Conservation (phyloP, 1,140 invertebrate species). For the Pseudoatta argentina region DNA sequence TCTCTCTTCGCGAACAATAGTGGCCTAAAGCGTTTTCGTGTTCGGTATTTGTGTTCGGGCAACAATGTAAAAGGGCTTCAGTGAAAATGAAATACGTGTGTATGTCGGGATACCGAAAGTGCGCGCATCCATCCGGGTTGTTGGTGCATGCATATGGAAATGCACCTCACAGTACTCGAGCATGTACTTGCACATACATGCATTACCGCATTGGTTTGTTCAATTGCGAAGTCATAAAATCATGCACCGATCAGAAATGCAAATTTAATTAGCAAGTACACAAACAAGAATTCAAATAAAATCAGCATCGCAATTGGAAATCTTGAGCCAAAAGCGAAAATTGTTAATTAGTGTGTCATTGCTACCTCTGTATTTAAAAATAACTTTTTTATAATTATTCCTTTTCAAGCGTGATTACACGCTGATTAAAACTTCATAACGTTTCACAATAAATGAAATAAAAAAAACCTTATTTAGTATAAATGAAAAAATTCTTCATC, state of each 20-base stretch:
- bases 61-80: conserved; percentile 55
- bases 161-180: not conserved
- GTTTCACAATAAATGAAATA: not conserved
- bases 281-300: conserved; percentile 7
- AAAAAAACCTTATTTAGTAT: not conserved
- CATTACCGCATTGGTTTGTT: conserved; percentile 13
- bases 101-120: conserved; percentile 37
- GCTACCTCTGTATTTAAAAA: not conserved
- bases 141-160: conserved; percentile 52
- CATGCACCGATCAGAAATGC: conserved; percentile 58
- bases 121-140: conserved; percentile 22
- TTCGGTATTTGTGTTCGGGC: conserved; percentile 37
- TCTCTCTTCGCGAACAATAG: conserved; percentile 42
- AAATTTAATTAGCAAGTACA: conserved; percentile 57
- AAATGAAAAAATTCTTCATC: not conserved
- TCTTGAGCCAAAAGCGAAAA: not conserved
- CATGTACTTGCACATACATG: not conserved
- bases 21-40: conserved; percentile 54
- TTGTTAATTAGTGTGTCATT: not conserved
- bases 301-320: not conserved
- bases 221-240: conserved; percentile 66
- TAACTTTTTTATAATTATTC: not conserved
- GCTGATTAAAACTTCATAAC: not conserved
- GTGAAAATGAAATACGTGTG: conserved; percentile 26
- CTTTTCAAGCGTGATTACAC: not conserved